Evolutionary conservation across 1,140 invertebrate genomes (phyloP).

Genomic region (Amphibalanus amphitrite): DNA sequence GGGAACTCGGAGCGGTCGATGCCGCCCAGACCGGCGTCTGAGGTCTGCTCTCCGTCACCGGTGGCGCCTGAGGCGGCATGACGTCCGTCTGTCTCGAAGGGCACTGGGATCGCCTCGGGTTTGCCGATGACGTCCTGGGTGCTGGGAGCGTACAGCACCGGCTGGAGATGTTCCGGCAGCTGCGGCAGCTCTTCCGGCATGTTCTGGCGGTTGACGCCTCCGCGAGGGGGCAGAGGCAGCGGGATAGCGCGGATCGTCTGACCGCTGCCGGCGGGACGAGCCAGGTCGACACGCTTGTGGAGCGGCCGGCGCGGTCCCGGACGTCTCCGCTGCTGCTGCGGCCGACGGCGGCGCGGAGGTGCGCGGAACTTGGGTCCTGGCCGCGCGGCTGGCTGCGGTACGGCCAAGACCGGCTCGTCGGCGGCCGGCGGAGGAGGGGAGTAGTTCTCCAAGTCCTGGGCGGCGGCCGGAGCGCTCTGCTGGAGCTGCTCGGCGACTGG

Average conservation of each 20-base stretch:
- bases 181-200: conserved; percentile 10
- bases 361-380: background rate
- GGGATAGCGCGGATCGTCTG: conserved; percentile 3
- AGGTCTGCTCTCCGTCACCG: background rate
- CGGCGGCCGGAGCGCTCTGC: background rate
- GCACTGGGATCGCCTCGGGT: background rate
- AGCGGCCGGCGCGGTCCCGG: conserved; percentile 1
- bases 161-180: conserved; percentile 6
- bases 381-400: background rate
- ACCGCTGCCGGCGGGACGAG: conserved; percentile 9
- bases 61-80: background rate
- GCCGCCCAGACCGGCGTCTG: background rate
- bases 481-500: background rate
- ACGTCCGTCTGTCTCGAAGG: background rate
- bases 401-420: background rate
- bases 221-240: background rate
- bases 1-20: conserved; percentile 13
- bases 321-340: background rate
- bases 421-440: too few relatives aligned
- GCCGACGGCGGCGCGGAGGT: background rate
- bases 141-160: conserved; percentile 3
- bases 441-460: background rate
- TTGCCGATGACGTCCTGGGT: background rate
- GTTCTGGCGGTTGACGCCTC: conserved; percentile 4
- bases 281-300: conserved; percentile 5